Conservation (phyloP, 2,888 invertebrate species). For the Acleris laterana region DNA sequence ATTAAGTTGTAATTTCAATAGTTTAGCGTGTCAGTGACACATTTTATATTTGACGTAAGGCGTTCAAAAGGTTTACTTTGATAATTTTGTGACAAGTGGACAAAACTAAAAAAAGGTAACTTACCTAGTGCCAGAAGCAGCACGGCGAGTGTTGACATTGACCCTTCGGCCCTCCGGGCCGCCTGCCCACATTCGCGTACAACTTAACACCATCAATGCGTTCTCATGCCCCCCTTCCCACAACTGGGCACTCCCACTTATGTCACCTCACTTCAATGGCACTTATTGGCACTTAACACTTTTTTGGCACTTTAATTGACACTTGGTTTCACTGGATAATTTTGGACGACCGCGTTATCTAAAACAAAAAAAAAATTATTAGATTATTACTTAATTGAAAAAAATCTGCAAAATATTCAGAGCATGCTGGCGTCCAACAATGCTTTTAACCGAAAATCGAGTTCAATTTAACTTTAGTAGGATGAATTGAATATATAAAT, state of each 20-base stretch:
- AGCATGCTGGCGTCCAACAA: too few relatives aligned
- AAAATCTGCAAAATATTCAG: too few relatives aligned
- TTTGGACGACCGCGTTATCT: too few relatives aligned
- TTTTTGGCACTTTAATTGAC: neutral
- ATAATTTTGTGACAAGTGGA: neutral
- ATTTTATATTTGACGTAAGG: too few relatives aligned
- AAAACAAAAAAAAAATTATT: too few relatives aligned
- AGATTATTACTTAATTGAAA: too few relatives aligned
- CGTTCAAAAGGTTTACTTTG: neutral
- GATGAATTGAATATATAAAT: too few relatives aligned
- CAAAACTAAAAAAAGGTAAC: conserved; percentile 41
- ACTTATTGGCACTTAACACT: conserved; percentile 1
- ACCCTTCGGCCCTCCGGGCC: conserved; percentile 74
- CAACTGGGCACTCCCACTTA: conserved; percentile 39
- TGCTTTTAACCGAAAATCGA: too few relatives aligned
- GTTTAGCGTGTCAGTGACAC: too few relatives aligned
- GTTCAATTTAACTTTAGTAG: too few relatives aligned
- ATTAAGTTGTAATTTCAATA: too few relatives aligned
- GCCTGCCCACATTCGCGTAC: conserved; percentile 69
- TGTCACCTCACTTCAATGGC: neutral
- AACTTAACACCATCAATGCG: conserved; percentile 65
- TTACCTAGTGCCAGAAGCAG: conserved; percentile 74
- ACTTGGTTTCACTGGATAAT: neutral
- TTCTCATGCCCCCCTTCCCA: conserved; percentile 50
- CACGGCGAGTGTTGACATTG: conserved; percentile 74